A percentile compares a stretch with the other conserved stretches of the same genome.
Evolutionary conservation across 2,888 invertebrate genomes (phyloP).

Genomic region (Synanthedon vespiformis): DNA sequence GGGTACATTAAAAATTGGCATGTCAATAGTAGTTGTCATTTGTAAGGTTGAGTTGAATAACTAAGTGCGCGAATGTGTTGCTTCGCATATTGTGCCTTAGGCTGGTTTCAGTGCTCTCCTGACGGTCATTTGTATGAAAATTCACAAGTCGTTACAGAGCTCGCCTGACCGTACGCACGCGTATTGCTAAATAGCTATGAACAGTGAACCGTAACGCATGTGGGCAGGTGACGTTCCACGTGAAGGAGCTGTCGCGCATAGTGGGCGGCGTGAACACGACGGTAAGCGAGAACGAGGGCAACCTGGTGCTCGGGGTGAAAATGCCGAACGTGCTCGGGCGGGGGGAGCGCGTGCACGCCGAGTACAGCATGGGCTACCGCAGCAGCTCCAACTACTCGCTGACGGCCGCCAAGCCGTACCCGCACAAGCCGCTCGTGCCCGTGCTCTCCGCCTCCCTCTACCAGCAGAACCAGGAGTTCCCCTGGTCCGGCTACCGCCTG

Average conservation of each 20-base stretch:
- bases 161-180: too few species aligned
- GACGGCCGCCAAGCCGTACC: slow-evolving; percentile 86
- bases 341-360: slow-evolving; percentile 84
- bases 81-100: too few species aligned
- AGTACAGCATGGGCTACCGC: slow-evolving; percentile 88
- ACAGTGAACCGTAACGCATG: too few species aligned
- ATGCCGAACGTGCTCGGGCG: slow-evolving; percentile 89
- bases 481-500: slow-evolving; percentile 86
- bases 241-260: slow-evolving; percentile 84
- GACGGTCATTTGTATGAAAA: too few species aligned
- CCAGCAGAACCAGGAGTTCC: slow-evolving; percentile 81
- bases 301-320: slow-evolving; percentile 78
- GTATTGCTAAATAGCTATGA: too few species aligned
- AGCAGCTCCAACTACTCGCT: slow-evolving; percentile 85
- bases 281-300: slow-evolving; percentile 93
- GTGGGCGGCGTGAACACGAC: slow-evolving; percentile 88
- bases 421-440: slow-evolving; percentile 74
- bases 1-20: too few species aligned
- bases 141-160: too few species aligned
- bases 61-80: too few species aligned
- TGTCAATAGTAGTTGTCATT: too few species aligned
- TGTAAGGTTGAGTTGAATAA: too few species aligned
- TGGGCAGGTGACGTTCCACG: slow-evolving; percentile 90
- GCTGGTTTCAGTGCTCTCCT: too few species aligned
- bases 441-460: slow-evolving; percentile 82